A percentile compares a stretch with the other conserved stretches of the same genome.
Conservation (phyloP, 1,140 invertebrate genomes). For the Nephotettix cincticeps region DNA sequence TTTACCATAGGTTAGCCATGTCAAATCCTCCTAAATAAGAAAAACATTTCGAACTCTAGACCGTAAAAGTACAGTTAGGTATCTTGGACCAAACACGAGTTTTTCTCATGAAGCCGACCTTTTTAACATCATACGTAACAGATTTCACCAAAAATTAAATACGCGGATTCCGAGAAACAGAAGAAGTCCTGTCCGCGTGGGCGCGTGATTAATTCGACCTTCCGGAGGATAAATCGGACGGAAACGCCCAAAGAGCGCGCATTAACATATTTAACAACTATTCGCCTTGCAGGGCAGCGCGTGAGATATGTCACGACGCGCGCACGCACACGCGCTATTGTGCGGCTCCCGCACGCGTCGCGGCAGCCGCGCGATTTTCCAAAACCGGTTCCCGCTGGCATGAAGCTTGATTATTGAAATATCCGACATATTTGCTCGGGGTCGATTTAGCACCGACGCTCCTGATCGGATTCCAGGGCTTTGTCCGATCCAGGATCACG, state of each 20-base stretch:
- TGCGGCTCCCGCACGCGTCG: neutral
- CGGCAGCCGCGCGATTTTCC: neutral
- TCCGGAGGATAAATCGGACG: neutral
- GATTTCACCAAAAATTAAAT: no score
- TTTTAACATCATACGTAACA: no score
- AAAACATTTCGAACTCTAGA: no score
- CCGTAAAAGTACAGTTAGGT: no score
- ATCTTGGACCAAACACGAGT: no score
- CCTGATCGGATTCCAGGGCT: neutral
- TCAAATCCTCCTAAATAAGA: no score
- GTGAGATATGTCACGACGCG: slow-evolving; percentile 1
- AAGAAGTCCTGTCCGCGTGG: no score
- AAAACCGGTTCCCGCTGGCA: neutral
- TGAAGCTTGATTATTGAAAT: neutral
- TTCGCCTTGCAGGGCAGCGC: neutral
- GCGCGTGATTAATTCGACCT: neutral
- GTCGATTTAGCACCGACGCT: neutral
- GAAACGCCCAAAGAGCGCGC: slow-evolving; percentile 4
- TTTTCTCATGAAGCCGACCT: no score
- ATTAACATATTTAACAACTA: neutral
- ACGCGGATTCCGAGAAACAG: no score
- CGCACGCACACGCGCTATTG: neutral
- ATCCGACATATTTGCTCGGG: neutral
- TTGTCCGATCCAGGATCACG: neutral
- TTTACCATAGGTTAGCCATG: no score